phyloP scores from a whole-genome alignment of 2,797 vertebrate species.

The Chiroxiphia lanceolata region DNA sequence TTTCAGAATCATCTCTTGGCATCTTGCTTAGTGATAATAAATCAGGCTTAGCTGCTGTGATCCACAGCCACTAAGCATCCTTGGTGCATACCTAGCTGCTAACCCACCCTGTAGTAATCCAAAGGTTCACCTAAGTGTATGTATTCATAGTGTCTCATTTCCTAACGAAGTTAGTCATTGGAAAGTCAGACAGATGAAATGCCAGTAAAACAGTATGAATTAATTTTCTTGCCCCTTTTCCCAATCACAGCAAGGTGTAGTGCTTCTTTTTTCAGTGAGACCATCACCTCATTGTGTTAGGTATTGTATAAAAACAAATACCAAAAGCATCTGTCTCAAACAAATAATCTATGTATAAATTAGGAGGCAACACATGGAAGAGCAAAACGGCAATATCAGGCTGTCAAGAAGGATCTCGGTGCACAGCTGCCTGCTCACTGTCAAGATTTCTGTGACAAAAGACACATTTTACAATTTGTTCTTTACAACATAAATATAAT shows the following conservation, averaged over 20 bases:
- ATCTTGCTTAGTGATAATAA: background rate
- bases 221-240: background rate
- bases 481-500: constrained; percentile 22
- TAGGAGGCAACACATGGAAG: background rate
- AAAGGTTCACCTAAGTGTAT: background rate
- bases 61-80: background rate
- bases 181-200: background rate
- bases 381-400: background rate
- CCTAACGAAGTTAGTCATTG: background rate
- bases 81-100: background rate
- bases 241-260: background rate
- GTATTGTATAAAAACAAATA: background rate
- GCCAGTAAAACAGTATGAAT: background rate
- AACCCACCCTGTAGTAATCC: background rate
- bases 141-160: background rate
- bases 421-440: background rate
- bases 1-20: background rate
- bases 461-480: constrained; percentile 17
- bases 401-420: background rate
- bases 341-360: background rate
- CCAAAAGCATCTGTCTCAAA: background rate
- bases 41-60: background rate
- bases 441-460: background rate
- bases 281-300: background rate
- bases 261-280: background rate